Evolutionary conservation across 2,113 vertebrate species (phyloP).

Genomic region (Megaleporinus macrocephalus): DNA sequence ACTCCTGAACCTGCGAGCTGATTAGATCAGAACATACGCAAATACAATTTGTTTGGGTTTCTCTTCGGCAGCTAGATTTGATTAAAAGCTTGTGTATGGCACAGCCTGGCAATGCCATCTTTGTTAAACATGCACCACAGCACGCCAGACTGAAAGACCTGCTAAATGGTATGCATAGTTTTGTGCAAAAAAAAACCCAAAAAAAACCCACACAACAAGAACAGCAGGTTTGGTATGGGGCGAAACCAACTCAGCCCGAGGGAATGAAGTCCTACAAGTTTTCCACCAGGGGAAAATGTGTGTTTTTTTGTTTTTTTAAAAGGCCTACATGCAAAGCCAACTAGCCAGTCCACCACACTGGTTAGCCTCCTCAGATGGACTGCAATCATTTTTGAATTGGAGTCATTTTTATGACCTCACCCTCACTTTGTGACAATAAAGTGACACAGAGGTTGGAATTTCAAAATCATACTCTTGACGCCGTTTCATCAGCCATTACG

Average conservation of each 20-base stretch:
- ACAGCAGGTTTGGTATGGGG: neutral
- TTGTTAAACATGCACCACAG: neutral
- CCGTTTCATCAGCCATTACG: neutral
- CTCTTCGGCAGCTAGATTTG: neutral
- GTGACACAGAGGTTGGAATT: too few relatives aligned
- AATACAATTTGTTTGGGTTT: conserved; percentile 26
- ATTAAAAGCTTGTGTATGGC: neutral
- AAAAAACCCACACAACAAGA: neutral
- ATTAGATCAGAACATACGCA: conserved; percentile 29
- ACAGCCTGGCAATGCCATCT: neutral
- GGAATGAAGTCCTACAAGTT: conserved; percentile 33
- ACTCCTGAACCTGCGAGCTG: conserved; percentile 91
- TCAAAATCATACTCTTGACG: too few relatives aligned
- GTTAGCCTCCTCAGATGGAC: too few relatives aligned
- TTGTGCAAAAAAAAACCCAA: too few relatives aligned
- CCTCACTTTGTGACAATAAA: too few relatives aligned
- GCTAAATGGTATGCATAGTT: neutral
- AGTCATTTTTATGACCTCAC: too few relatives aligned
- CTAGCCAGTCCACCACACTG: too few relatives aligned
- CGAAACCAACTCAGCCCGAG: neutral
- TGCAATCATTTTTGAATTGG: too few relatives aligned
- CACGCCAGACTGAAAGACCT: neutral
- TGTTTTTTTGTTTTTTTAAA: too few relatives aligned
- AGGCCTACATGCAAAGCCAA: too few relatives aligned
- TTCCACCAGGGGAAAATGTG: neutral